phyloP scores from a whole-genome alignment of 2,113 vertebrate species.

The Tamias sibiricus region DNA sequence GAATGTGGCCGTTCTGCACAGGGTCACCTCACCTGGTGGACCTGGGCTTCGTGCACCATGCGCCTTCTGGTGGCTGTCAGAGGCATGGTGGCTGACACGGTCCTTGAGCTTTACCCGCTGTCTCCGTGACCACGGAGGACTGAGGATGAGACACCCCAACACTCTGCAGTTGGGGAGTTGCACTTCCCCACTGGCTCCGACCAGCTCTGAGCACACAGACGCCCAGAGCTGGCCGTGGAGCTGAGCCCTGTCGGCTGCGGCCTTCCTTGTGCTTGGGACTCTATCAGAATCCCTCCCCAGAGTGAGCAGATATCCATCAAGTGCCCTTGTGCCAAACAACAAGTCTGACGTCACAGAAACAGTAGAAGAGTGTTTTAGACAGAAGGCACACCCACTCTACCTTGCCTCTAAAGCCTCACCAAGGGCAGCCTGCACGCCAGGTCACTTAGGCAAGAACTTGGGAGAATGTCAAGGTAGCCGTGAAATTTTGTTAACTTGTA shows the following conservation, averaged over 20 bases:
- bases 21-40: no score
- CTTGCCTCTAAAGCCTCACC: neutral
- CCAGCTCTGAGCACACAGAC: neutral
- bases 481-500: neutral
- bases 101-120: neutral
- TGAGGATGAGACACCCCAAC: neutral
- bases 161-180: neutral
- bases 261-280: neutral
- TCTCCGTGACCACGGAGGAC: no score
- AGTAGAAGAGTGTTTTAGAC: neutral
- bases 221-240: rapidly evolving
- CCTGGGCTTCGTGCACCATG: no score
- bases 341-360: neutral
- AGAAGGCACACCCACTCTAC: neutral
- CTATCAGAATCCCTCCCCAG: neutral
- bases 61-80: rapidly evolving
- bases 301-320: neutral
- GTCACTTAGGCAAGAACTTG: neutral
- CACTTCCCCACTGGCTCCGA: neutral
- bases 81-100: rapidly evolving
- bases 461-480: neutral
- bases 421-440: no score
- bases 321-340: neutral
- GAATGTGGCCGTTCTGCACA: neutral
- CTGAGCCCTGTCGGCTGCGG: no score